Percentiles rank a stretch among this genome's conserved stretches.
Evolutionary conservation across 2,888 invertebrate species (phyloP).

Genomic region (Eilema depressum): DNA sequence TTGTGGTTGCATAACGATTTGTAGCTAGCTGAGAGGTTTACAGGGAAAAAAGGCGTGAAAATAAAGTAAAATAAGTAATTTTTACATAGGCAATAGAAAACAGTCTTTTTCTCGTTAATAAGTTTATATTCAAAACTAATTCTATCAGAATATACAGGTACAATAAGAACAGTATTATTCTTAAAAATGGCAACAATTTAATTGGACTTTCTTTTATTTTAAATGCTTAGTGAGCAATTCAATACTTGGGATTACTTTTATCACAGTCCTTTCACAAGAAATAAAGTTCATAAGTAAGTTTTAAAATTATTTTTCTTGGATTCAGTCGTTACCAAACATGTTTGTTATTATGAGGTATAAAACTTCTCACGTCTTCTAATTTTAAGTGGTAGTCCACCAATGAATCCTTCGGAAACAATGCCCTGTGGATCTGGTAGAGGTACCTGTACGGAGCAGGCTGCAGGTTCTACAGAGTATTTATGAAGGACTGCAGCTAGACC

Average conservation of each 20-base stretch:
- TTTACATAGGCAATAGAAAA: no score
- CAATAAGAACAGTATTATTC: no score
- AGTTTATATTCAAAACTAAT: no score
- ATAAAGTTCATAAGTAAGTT: background rate
- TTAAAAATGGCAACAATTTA: no score
- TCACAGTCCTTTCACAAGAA: conserved; percentile 3
- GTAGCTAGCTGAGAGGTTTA: no score
- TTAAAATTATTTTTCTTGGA: background rate
- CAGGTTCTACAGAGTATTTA: conserved; percentile 70
- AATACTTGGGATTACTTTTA: background rate
- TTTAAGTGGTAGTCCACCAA: conserved; percentile 70
- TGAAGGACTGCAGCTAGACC: conserved; percentile 70
- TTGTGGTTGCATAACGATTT: no score
- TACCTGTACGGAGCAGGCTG: conserved; percentile 59
- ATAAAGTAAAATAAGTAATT: no score
- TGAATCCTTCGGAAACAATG: conserved; percentile 69
- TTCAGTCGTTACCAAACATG: background rate
- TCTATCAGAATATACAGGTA: no score
- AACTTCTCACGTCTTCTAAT: conserved; percentile 55
- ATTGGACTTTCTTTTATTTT: background rate
- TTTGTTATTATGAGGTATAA: background rate
- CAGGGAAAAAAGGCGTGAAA: no score
- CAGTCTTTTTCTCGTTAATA: no score
- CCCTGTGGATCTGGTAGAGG: conserved; percentile 70
- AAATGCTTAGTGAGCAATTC: background rate